Percentiles rank a stretch among this genome's conserved stretches.
Conservation (phyloP, 2,797 vertebrate species). For the Epinephelus coioides region DNA sequence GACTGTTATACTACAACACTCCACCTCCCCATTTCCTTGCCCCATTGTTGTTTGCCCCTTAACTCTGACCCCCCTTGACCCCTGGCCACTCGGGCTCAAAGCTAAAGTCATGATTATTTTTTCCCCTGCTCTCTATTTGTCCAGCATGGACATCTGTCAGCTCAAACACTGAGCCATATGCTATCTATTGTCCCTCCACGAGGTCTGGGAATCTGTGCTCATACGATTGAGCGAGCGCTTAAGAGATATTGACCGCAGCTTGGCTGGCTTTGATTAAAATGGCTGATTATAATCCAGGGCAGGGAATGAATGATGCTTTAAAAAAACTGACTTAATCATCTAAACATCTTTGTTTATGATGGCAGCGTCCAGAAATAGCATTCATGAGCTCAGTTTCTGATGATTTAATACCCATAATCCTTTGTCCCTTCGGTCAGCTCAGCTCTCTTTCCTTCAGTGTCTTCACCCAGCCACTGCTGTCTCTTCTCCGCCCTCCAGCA, state of each 20-base stretch:
- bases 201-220: conserved; percentile 55
- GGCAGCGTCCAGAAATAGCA: conserved; percentile 18
- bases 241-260: conserved; percentile 54
- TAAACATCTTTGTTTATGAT: conserved; percentile 39
- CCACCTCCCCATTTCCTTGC: conserved; percentile 39
- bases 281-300: conserved; percentile 48
- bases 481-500: conserved; percentile 53
- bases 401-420: conserved; percentile 56
- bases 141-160: conserved; percentile 81
- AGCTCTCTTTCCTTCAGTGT: conserved; percentile 33
- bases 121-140: conserved; percentile 55
- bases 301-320: conserved; percentile 20
- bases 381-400: conserved; percentile 28
- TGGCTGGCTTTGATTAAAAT: conserved; percentile 66
- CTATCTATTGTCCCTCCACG: conserved; percentile 67
- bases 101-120: conserved; percentile 79
- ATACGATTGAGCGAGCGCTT: conserved; percentile 56
- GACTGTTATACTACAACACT: conserved; percentile 27
- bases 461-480: conserved; percentile 31
- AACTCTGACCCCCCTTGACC: conserved; percentile 64
- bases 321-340: conserved; percentile 27
- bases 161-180: conserved; percentile 81
- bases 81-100: conserved; percentile 59
- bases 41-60: conserved; percentile 45
- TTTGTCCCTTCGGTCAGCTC: conserved; percentile 36